Evolutionary conservation across 2,888 invertebrate species (phyloP).

Genomic region (Thelaira solivaga): DNA sequence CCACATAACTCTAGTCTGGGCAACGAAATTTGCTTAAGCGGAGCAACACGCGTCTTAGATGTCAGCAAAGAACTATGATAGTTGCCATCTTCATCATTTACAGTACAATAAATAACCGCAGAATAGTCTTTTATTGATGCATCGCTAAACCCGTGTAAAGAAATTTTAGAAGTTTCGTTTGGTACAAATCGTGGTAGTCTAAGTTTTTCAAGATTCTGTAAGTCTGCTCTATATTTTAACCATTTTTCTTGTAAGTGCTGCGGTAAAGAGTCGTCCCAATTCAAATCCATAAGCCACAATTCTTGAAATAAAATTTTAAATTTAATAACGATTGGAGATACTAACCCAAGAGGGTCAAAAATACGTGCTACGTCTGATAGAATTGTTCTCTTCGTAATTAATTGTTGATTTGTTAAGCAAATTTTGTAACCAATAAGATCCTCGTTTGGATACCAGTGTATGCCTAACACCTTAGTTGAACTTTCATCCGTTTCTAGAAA

Average conservation of each 20-base stretch:
- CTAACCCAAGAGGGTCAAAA: constrained; percentile 55
- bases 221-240: not conserved
- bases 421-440: constrained; percentile 39
- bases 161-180: too few relatives aligned
- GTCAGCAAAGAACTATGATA: too few relatives aligned
- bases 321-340: constrained; percentile 41
- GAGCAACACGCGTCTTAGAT: too few relatives aligned
- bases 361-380: too few relatives aligned
- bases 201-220: too few relatives aligned
- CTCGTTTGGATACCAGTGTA: constrained; percentile 42
- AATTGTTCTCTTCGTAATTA: constrained; percentile 40
- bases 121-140: too few relatives aligned
- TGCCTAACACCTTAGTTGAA: constrained; percentile 20
- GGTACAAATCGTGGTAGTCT: too few relatives aligned
- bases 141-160: too few relatives aligned
- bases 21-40: too few relatives aligned
- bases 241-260: not conserved
- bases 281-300: constrained; percentile 43
- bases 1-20: too few relatives aligned
- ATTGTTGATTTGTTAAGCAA: not conserved
- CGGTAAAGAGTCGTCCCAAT: constrained; percentile 57
- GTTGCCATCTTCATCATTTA: too few relatives aligned
- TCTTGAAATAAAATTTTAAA: constrained; percentile 58
- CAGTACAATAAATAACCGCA: too few relatives aligned
- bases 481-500: not conserved